Base-by-base conservation (phyloP, 2,888 invertebrate species). In the Diarsia mendica region DNA sequence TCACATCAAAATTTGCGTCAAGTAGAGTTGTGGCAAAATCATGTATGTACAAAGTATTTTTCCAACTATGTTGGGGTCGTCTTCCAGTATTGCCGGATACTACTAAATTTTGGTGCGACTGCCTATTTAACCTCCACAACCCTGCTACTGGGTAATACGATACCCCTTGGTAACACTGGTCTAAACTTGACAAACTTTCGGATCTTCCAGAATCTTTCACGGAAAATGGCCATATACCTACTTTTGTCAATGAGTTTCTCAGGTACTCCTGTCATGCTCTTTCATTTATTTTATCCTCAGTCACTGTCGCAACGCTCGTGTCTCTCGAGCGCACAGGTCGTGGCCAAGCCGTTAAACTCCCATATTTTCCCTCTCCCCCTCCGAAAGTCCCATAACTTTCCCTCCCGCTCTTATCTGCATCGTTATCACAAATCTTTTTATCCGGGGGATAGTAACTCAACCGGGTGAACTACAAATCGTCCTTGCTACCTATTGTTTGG, bases 341-440 rank as follows among this genome's bases (percentile, higher is more conserved):
- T 63, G 63, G 63, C 44, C 44, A 44, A 46, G n/a, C 9, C n/a
- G 0, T 23, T 63, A 63, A 53, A 53, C 18, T 74, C 46, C 74
- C 53, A 72, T 46, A 72, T 73, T 72, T 44, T 63, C 71, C 44
- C 55, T 20, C n/a, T 13, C 44, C 23, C 28, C 64, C 68, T 51
- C 48, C 51, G 20, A 39, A 64, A 67, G 28, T 53, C 65, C 81
- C 75, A 74, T 81, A 84, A 74, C 67, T 81, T 65, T 75, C 66
- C 48, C 23, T 71, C 68, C 83, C 73, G 75, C 78, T 69, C 84
- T 86, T 79, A 79, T 80, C 87, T 73, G 75, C 75, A 84, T 86
- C 86, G 88, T 88, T 88, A 87, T 87, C 86, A 82, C 87, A 87
- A 87, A 87, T 87, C 86, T 87, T 88, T 87, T 87, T 76, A 84